Evolutionary conservation across 2,797 vertebrate genomes (phyloP).

Genomic region (Lemur catta): DNA sequence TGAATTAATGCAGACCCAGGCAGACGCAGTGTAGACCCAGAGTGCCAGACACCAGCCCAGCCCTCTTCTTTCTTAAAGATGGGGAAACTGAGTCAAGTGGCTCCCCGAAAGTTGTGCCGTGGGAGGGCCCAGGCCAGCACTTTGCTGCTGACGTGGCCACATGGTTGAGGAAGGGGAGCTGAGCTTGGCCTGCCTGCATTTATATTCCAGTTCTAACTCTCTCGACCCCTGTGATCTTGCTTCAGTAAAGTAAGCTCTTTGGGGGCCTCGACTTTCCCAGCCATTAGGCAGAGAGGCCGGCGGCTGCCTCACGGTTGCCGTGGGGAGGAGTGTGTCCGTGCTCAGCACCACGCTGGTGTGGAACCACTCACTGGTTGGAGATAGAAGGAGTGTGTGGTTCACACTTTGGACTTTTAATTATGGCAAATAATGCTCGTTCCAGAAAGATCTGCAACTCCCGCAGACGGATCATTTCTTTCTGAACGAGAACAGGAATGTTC

Average conservation of each 20-base stretch:
- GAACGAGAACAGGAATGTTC: background rate
- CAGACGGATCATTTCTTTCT: background rate
- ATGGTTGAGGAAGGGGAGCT: too few species aligned
- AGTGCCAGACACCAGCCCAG: background rate
- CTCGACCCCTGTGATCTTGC: background rate
- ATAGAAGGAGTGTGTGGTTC: background rate
- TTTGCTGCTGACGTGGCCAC: rapidly evolving
- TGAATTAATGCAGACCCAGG: background rate
- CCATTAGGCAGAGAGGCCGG: background rate
- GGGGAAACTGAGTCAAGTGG: background rate
- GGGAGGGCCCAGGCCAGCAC: background rate
- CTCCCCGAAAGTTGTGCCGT: background rate
- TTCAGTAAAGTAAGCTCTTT: background rate
- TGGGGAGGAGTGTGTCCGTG: background rate
- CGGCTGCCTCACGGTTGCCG: background rate
- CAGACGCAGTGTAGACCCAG: background rate
- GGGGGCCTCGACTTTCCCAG: background rate
- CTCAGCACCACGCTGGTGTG: rapidly evolving
- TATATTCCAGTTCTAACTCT: too few species aligned
- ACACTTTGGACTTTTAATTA: background rate
- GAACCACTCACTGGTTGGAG: background rate
- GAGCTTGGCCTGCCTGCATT: background rate
- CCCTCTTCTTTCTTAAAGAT: background rate
- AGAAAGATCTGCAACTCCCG: background rate
- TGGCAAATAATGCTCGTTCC: background rate